phyloP scores from a whole-genome alignment of 2,888 invertebrate species.

The Pedicia rivosa region DNA sequence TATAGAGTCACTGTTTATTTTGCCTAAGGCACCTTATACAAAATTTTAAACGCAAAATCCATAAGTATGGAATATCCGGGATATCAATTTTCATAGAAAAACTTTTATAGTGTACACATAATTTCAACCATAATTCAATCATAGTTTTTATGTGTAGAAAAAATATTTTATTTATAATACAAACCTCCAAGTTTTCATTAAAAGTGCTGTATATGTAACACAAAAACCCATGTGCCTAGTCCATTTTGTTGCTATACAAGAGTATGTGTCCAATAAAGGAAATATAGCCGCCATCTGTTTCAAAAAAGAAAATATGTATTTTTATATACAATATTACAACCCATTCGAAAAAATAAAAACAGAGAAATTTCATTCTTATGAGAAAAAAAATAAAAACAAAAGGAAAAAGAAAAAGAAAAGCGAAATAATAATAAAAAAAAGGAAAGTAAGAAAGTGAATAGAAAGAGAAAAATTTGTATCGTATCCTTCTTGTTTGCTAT shows the following conservation, averaged over 20 bases:
- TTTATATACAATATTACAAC: not conserved
- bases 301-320: slow-evolving; percentile 6
- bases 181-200: slow-evolving; percentile 92
- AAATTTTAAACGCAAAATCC: not conserved
- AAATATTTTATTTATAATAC: slow-evolving; percentile 12
- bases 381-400: too few relatives aligned
- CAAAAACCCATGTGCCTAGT: slow-evolving; percentile 85
- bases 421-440: too few relatives aligned
- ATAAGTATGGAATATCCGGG: not conserved
- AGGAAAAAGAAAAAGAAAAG: too few relatives aligned
- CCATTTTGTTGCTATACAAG: slow-evolving; percentile 86
- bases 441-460: too few relatives aligned
- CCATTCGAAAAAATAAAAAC: too few relatives aligned
- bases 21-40: too few relatives aligned
- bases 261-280: slow-evolving; percentile 66
- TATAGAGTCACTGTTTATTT: too few relatives aligned
- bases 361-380: not conserved
- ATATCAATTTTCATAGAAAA: not conserved
- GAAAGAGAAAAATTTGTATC: too few relatives aligned
- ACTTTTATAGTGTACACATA: not conserved
- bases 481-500: too few relatives aligned
- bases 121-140: not conserved
- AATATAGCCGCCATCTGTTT: slow-evolving; percentile 83
- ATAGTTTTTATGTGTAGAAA: not conserved
- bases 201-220: slow-evolving; percentile 77